Conservation (phyloP, 1,140 invertebrate species). For the Sitophilus oryzae region DNA sequence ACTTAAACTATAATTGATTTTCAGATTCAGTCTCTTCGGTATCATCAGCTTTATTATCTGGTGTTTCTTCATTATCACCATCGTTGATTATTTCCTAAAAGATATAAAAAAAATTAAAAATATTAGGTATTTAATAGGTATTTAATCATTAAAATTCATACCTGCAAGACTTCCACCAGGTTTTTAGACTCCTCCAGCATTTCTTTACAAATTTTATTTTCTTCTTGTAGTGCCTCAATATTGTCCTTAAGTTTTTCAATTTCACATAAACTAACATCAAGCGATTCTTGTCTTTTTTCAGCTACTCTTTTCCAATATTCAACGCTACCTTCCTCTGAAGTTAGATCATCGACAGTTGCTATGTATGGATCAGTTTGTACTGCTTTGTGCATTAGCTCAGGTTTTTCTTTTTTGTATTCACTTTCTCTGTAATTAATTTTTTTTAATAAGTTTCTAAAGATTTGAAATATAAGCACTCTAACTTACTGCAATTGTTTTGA, state of each 20-base stretch:
- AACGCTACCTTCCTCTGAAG: slow-evolving; percentile 56
- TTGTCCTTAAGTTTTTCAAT: slow-evolving; percentile 52
- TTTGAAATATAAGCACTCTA: background rate
- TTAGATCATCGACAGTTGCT: slow-evolving; percentile 55
- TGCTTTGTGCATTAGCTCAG: slow-evolving; percentile 42
- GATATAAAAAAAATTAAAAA: slow-evolving; percentile 5
- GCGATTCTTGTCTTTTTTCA: slow-evolving; percentile 56
- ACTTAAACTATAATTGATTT: too few species aligned
- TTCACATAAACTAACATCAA: slow-evolving; percentile 60
- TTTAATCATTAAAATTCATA: slow-evolving; percentile 36
- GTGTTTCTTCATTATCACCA: slow-evolving; percentile 6
- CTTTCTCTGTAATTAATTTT: slow-evolving; percentile 4
- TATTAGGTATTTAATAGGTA: background rate
- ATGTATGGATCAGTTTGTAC: slow-evolving; percentile 52
- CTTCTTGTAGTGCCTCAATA: slow-evolving; percentile 54
- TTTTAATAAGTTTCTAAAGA: slow-evolving; percentile 1
- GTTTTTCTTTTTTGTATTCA: slow-evolving; percentile 17
- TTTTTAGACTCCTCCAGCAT: slow-evolving; percentile 60
- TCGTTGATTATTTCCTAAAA: slow-evolving; percentile 20
- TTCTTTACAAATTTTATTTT: slow-evolving; percentile 57
- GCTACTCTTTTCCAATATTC: slow-evolving; percentile 64
- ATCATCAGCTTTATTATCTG: background rate
- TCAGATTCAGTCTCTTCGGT: background rate
- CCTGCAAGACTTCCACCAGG: slow-evolving; percentile 52
- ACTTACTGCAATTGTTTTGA: slow-evolving; percentile 32